Conservation (phyloP, 2,113 vertebrate genomes). For the Narcine bancroftii region DNA sequence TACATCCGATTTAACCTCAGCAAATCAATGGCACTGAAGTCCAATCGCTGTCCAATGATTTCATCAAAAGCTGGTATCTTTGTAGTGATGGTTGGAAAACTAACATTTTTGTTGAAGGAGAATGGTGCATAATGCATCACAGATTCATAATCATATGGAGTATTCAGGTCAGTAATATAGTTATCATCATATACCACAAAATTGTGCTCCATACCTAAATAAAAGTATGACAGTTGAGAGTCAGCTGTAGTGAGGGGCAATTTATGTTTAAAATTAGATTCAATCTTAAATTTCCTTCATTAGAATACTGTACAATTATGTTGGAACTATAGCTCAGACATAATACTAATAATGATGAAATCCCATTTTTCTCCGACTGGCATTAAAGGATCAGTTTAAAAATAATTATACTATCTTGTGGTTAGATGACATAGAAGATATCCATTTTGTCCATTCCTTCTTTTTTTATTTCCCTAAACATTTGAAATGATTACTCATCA, state of each 20-base stretch:
- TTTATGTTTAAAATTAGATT: neutral
- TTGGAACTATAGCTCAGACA: neutral
- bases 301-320: neutral
- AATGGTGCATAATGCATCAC: slow-evolving; percentile 78
- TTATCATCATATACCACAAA: slow-evolving; percentile 69
- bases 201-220: slow-evolving; percentile 65
- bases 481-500: too few species aligned
- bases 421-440: too few species aligned
- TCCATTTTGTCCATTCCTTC: too few species aligned
- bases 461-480: too few species aligned
- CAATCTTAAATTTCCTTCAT: neutral
- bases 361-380: neutral
- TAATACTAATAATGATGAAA: neutral
- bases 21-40: slow-evolving; percentile 70
- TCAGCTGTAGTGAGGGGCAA: neutral
- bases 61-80: slow-evolving; percentile 77
- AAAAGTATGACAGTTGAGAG: slow-evolving; percentile 37
- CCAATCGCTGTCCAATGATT: slow-evolving; percentile 80
- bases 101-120: slow-evolving; percentile 77
- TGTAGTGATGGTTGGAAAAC: slow-evolving; percentile 72
- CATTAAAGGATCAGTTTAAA: neutral
- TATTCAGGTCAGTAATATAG: slow-evolving; percentile 79
- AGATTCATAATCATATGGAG: slow-evolving; percentile 84
- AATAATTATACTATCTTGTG: neutral
- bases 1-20: slow-evolving; percentile 84